phyloP scores from a whole-genome alignment of 2,888 invertebrate genomes.

The Synanthedon myopaeformis region DNA sequence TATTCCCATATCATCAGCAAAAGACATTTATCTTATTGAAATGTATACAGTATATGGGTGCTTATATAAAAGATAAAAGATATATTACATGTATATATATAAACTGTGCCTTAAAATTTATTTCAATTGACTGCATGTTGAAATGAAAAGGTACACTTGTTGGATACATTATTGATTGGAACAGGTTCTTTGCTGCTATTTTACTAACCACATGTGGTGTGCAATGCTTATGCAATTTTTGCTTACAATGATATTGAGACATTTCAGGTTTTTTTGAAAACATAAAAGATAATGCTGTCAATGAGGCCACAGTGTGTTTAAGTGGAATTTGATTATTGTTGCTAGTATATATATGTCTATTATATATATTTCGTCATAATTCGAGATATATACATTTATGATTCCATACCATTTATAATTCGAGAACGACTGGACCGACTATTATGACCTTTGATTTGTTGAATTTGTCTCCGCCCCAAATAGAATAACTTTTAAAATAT shows the following conservation, averaged over 20 bases:
- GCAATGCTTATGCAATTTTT: conserved; percentile 58
- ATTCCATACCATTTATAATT: no score
- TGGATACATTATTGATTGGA: conserved; percentile 42
- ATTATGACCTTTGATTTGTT: no score
- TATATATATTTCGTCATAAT: no score
- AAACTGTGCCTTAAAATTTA: conserved; percentile 47
- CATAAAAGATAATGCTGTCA: no score
- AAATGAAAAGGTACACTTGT: conserved; percentile 40
- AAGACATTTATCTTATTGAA: conserved; percentile 43
- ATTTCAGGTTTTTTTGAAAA: conserved; percentile 26
- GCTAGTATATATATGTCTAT: no score
- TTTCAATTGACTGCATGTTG: conserved; percentile 49
- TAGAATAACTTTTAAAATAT: no score
- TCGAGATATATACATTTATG: no score
- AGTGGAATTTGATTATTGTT: no score
- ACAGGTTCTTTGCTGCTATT: conserved; percentile 63
- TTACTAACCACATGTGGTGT: conserved; percentile 55
- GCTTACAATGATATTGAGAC: conserved; percentile 39
- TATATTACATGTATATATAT: conserved; percentile 35
- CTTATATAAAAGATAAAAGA: conserved; percentile 56
- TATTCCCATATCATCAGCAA: conserved; percentile 41
- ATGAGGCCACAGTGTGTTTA: no score
- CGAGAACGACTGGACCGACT: no score
- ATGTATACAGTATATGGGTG: conserved; percentile 38
- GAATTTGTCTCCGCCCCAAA: no score